Conservation (phyloP, 2,888 invertebrate genomes). For the Drosophila quinaria region DNA sequence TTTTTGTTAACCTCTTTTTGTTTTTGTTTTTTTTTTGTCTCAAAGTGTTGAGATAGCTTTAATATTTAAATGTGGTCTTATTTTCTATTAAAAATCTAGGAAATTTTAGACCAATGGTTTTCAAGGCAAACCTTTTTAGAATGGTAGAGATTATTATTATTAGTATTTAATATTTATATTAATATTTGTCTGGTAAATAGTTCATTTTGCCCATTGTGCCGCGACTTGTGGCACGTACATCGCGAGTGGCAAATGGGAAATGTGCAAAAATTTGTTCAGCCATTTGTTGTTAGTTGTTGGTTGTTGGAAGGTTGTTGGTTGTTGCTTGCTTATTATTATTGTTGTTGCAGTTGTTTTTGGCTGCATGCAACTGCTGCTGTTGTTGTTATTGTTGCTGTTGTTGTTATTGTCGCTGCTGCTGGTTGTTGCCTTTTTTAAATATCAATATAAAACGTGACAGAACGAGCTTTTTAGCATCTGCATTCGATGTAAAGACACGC, state of each 20-base stretch:
- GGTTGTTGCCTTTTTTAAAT: constrained; percentile 63
- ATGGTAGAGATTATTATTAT: too few species aligned
- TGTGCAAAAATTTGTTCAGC: constrained; percentile 73
- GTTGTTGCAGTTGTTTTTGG: constrained; percentile 23
- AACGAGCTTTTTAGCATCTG: constrained; percentile 44
- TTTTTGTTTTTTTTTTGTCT: too few species aligned
- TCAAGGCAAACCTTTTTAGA: too few species aligned
- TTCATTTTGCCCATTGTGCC: constrained; percentile 5
- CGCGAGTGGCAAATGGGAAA: constrained; percentile 55
- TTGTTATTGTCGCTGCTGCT: constrained; percentile 15
- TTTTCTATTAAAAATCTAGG: too few species aligned
- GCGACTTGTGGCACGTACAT: constrained; percentile 40
- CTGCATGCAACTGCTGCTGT: constrained; percentile 22
- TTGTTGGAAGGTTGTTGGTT: constrained; percentile 62
- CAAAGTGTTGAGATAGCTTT: too few species aligned
- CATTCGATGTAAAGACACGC: background rate
- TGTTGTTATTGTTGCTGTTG: constrained; percentile 20
- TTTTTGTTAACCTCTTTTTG: too few species aligned
- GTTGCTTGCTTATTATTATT: constrained; percentile 24
- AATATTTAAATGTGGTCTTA: too few species aligned
- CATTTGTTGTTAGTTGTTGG: constrained; percentile 74
- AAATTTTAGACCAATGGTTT: too few species aligned
- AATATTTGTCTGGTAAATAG: background rate
- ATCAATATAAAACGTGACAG: constrained; percentile 77
- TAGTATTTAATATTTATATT: too few species aligned